Base-by-base conservation (phyloP, 2,888 invertebrate species). In the Leptopterna dolabrata region DNA sequence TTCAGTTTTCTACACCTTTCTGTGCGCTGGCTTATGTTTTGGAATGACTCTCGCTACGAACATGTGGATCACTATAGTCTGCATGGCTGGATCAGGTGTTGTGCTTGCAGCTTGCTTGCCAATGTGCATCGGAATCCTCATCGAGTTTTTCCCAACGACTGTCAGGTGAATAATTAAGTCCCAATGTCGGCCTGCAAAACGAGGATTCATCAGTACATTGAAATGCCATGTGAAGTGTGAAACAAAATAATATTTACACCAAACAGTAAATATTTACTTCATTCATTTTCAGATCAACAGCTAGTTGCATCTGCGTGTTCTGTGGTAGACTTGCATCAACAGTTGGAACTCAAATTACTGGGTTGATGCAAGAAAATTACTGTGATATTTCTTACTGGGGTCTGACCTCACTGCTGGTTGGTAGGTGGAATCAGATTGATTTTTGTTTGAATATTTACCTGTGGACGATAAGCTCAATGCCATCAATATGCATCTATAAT, bases 331-430 rank as follows among this genome's bases (percentile, higher is more conserved):
- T 83, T 9, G 19, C 45, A 4, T 41, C 83, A 30, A 70, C 63
- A 11, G 43, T 83, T 9, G 83, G 83, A 30, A 29, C 41, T 3
- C 63, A 70, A 29, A 43, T 55, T n/a, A 83, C 41, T 16, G 63
- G 70, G 11, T 19, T 43, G 41, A 30, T 70, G 43, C 83, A 83
- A 36, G 27, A 63, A 83, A 70, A 70, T 70, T 83, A 88, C 76
- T 88, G 88, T 45, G 47, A 82, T 13, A 29, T 87, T 73, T 82
- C 82, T n/a, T 88, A 87, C 27, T 87, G 29, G 36, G 87, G 82
- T 9, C 43, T 88, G 24, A 7, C 55, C n/a, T 78, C 27, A 9
- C 24, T 86, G 47, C 16, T 88, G n/a, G 19, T 85, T 78, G 86
- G 88, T 88, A 43, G 78, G 63, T 63, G 24, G 24, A 24, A 0